These are phyloP conservation scores for Drosophila lutescens DNA, from an alignment of 2,888 invertebrate genomes.

Conservation along the genomic window DNA sequence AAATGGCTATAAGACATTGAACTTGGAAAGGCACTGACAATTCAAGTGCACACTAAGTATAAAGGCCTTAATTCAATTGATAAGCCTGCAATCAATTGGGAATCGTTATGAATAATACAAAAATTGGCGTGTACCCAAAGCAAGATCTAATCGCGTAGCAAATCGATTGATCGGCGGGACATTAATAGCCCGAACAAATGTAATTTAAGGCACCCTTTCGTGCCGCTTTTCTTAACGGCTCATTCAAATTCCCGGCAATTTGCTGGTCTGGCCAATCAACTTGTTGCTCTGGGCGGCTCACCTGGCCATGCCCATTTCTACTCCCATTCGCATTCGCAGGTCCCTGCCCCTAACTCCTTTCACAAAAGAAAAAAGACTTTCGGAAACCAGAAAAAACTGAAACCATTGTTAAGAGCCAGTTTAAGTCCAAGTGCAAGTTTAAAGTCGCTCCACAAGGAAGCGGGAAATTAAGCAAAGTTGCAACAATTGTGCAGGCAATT, in stretches of 20 bases:
- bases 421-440: conserved; percentile 23
- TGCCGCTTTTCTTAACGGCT: conserved; percentile 3
- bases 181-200: conserved; percentile 7
- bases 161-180: conserved; percentile 1
- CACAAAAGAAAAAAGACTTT: conserved; percentile 28
- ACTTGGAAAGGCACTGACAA: background rate
- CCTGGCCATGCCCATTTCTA: conserved; percentile 35
- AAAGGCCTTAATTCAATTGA: conserved; percentile 5
- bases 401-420: conserved; percentile 38
- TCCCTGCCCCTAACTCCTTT: conserved; percentile 48
- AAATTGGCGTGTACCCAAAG: conserved; percentile 4
- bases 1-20: background rate
- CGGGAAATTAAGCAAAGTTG: conserved; percentile 58
- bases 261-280: conserved; percentile 16
- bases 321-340: conserved; percentile 23
- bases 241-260: conserved; percentile 24
- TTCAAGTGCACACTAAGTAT: background rate
- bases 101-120: conserved; percentile 10
- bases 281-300: conserved; percentile 46
- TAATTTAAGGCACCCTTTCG: conserved; percentile 27
- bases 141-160: background rate
- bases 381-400: conserved; percentile 27
- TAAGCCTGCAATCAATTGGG: conserved; percentile 7
- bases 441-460: conserved; percentile 59
- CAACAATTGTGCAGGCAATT: conserved; percentile 39